Base-by-base conservation (phyloP, 1,140 invertebrate species). In the Drosophila ohnishii region DNA sequence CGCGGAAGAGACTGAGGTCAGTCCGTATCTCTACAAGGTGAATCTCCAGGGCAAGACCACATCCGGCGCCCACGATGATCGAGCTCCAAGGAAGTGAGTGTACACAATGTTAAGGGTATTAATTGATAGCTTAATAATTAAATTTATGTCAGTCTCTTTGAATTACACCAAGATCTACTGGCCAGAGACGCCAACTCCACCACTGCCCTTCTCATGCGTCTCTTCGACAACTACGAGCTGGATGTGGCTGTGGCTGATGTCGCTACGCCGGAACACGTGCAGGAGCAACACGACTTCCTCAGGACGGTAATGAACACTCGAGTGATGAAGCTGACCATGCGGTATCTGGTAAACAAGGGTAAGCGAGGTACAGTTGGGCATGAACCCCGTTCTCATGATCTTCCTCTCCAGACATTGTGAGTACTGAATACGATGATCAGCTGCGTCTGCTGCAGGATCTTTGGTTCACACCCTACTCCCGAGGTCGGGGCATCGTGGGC, bases 401-500 rank as follows among this genome's bases (percentile, higher is more conserved):
- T n/a, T 35, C 5, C 6, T 7, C n/a, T 3, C 1, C 3, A 86
- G 83, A 62, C 13, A 28, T 84, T 28, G 83, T 84, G 6, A 71
- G 58, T 25, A 59, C 92, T 25, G 94, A 95, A 78, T 93, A 93
- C 10, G 93, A 92, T 55, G 93, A 93, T 55, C 96, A 97, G 82
- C 94, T 95, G 77, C 94, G 96, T 75, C 93, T 95, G 1, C 89
- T 98, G 3, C 93, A 95, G 71, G 93, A 94, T 56, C 92, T 97
- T 37, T 97, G 96, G 96, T 97, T 97, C 83, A 94, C 94, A 22
- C 92, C 96, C 47, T 97, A 97, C 88, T 95, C 96, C 1, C 92
- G 97, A 55, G 95, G 95, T 0, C 93, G 94, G 65, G 95, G 95
- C 9, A 95, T 94, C 80, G 94, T 96, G 9, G 95, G 96, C 39